Conservation (phyloP, 2,797 vertebrate species). For the Anguilla obscura region DNA sequence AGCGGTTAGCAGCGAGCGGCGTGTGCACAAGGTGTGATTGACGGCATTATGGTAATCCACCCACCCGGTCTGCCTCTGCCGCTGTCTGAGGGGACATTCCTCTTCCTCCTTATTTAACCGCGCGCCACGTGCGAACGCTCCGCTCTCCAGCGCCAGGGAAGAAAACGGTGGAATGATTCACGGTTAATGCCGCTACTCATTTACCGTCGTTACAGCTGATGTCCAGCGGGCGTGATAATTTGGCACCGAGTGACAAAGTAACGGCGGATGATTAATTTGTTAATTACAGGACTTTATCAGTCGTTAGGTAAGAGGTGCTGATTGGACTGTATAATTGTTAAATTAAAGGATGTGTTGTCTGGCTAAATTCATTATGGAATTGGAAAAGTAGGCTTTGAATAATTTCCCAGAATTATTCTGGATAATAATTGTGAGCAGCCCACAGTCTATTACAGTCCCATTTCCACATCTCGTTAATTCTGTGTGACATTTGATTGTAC, state of each 20-base stretch:
- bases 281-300: background rate
- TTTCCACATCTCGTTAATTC: background rate
- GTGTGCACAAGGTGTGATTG: background rate
- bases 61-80: background rate
- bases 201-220: background rate
- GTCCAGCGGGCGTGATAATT: background rate
- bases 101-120: background rate
- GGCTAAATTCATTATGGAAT: background rate
- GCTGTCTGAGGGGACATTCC: background rate
- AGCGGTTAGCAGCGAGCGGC: background rate
- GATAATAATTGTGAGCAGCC: background rate
- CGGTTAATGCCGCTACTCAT: too few relatives aligned
- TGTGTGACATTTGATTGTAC: background rate
- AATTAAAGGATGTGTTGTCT: background rate
- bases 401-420: background rate
- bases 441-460: background rate
- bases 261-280: background rate
- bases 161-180: background rate
- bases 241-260: background rate
- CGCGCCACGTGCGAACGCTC: background rate
- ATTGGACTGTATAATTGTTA: background rate
- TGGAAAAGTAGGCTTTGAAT: background rate
- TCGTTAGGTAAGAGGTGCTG: background rate
- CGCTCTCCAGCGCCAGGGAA: background rate
- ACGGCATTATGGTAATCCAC: constrained; percentile 6